A percentile compares a stretch with the other conserved stretches of the same genome.
phyloP scores from a whole-genome alignment of 2,888 invertebrate genomes.

The Cerceris ruficornis region DNA sequence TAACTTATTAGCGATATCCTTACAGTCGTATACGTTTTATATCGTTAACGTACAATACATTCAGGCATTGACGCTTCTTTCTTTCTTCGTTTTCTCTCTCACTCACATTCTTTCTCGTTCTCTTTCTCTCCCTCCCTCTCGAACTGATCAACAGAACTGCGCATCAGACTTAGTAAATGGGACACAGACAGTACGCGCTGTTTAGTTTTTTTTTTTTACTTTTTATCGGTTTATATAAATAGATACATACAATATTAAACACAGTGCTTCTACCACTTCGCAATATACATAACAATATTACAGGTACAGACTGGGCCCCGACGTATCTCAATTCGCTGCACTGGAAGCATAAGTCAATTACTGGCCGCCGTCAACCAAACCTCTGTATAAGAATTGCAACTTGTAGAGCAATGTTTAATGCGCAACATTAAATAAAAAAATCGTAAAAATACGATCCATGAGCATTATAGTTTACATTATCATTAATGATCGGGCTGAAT shows the following conservation, averaged over 20 bases:
- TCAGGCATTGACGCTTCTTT: conserved; percentile 32
- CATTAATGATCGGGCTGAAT: conserved; percentile 26
- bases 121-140: conserved; percentile 6
- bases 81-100: conserved; percentile 2
- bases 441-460: conserved; percentile 33
- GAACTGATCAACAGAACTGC: conserved; percentile 42
- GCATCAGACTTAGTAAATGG: conserved; percentile 55
- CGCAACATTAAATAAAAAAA: conserved; percentile 51
- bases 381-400: conserved; percentile 48
- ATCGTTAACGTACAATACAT: conserved; percentile 47
- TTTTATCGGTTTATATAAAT: conserved; percentile 68
- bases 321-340: conserved; percentile 63
- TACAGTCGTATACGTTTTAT: conserved; percentile 44
- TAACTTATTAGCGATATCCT: conserved; percentile 37
- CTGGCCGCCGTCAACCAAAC: conserved; percentile 65
- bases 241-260: conserved; percentile 70
- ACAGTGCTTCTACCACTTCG: conserved; percentile 61
- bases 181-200: conserved; percentile 60
- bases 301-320: conserved; percentile 67
- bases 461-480: conserved; percentile 32
- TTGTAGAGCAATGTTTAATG: conserved; percentile 44
- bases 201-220: conserved; percentile 32
- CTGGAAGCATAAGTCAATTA: conserved; percentile 70
- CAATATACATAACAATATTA: conserved; percentile 73
- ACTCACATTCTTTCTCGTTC: too few species aligned